Conservation (phyloP, 1,140 invertebrate species). For the Eueides isabella region DNA sequence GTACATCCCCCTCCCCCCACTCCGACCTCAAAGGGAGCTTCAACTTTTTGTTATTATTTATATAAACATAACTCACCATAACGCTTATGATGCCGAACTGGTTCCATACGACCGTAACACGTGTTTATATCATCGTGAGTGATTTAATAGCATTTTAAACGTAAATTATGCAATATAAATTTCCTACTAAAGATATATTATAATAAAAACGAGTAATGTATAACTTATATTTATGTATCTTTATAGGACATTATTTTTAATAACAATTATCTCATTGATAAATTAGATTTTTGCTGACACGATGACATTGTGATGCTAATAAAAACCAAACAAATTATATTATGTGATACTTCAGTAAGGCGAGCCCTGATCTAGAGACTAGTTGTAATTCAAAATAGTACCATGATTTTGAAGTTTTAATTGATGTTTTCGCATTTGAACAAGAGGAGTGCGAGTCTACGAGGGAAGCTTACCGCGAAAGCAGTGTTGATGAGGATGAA, state of each 20-base stretch:
- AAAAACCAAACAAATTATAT: neutral
- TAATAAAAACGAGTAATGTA: neutral
- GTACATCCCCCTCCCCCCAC: neutral
- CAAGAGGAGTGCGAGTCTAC: neutral
- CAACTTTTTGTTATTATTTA: constrained; percentile 9
- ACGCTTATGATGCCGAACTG: neutral
- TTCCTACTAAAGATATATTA: neutral
- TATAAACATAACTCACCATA: neutral
- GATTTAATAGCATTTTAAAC: neutral
- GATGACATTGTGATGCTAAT: neutral
- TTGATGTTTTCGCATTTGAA: constrained; percentile 36
- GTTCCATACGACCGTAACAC: neutral
- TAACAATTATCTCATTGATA: neutral
- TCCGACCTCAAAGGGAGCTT: neutral
- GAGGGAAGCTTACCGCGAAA: constrained; percentile 65
- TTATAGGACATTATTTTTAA: neutral
- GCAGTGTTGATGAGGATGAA: constrained; percentile 78
- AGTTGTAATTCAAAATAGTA: neutral
- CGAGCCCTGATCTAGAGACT: neutral
- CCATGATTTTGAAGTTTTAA: constrained; percentile 29
- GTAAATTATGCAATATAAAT: neutral
- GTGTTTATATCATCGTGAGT: neutral
- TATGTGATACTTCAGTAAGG: neutral
- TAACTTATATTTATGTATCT: neutral
- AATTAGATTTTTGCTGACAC: neutral